A percentile compares a stretch with the other conserved stretches of the same genome.
These are phyloP conservation scores for Tupaia chinensis DNA, from an alignment of 2,113 vertebrate species.

Conservation along the genomic window DNA sequence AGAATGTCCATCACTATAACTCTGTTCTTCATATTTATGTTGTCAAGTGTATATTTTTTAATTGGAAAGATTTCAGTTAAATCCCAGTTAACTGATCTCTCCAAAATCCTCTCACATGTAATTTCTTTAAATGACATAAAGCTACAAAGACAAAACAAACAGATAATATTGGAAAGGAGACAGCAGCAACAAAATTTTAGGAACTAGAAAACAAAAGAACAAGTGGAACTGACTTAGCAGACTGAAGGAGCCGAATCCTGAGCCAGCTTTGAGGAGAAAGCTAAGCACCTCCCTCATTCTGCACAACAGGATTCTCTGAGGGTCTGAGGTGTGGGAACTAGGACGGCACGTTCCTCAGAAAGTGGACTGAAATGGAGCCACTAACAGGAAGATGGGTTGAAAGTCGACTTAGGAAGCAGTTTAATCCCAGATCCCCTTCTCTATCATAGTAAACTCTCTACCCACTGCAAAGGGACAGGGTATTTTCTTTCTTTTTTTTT, in stretches of 20 bases:
- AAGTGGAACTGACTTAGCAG: not conserved
- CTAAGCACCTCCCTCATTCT: not conserved
- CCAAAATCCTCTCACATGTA: conserved; percentile 1
- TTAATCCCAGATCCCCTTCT: not conserved
- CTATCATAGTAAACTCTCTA: not conserved
- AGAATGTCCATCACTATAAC: not conserved
- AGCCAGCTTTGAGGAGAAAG: not conserved
- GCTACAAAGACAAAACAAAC: conserved; percentile 31
- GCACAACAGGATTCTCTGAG: not conserved
- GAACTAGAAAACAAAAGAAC: not conserved
- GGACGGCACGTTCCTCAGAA: not conserved
- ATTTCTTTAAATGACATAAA: conserved; percentile 25
- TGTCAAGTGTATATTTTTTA: not conserved
- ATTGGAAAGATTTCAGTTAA: conserved; percentile 28
- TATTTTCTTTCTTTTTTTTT: too few relatives aligned
- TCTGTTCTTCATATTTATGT: conserved; percentile 18
- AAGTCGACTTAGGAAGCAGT: not conserved
- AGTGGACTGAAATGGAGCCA: not conserved
- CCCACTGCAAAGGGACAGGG: not conserved
- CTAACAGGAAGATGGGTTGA: not conserved
- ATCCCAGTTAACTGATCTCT: not conserved
- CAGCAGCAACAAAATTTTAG: not conserved
- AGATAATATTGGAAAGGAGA: not conserved
- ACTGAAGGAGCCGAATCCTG: not conserved
- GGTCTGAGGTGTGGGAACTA: not conserved